Conservation (phyloP, 2,797 vertebrate genomes). For the Scarus forsteni region DNA sequence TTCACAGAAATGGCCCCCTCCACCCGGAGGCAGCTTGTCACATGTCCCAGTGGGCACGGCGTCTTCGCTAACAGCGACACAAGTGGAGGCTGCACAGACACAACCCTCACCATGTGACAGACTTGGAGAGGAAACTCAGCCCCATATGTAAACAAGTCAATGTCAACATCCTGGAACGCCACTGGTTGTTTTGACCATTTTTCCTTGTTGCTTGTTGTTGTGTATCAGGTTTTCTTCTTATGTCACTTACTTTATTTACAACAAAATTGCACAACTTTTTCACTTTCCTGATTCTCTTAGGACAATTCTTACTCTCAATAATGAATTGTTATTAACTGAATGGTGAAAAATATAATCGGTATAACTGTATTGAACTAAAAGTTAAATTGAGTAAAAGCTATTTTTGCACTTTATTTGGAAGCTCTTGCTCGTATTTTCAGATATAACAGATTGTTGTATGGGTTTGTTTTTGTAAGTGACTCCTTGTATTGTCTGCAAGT, state of each 20-base stretch:
- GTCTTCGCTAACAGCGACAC: conserved; percentile 45
- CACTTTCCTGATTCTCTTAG: neutral
- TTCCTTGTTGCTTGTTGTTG: conserved; percentile 1
- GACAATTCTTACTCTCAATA: neutral
- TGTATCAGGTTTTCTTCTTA: neutral
- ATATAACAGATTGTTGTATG: no score
- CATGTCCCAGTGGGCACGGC: conserved; percentile 67
- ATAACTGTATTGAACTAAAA: neutral
- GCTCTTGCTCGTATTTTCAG: no score
- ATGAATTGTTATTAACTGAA: neutral
- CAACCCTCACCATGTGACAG: conserved; percentile 78
- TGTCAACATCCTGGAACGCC: conserved; percentile 42
- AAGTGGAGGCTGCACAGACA: conserved; percentile 45
- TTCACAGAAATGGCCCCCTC: conserved; percentile 77
- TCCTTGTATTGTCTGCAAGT: neutral
- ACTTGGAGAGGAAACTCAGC: conserved; percentile 8
- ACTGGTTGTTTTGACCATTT: conserved; percentile 42
- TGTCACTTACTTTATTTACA: neutral
- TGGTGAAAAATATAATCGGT: neutral
- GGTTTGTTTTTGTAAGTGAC: no score
- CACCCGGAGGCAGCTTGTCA: conserved; percentile 60
- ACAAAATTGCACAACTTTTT: neutral
- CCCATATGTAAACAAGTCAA: conserved; percentile 64
- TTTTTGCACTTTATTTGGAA: neutral
- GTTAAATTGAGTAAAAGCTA: neutral